These are phyloP conservation scores for Ctenopoma kingsleyae DNA, from an alignment of 2,797 vertebrate genomes.

Conservation along the genomic window DNA sequence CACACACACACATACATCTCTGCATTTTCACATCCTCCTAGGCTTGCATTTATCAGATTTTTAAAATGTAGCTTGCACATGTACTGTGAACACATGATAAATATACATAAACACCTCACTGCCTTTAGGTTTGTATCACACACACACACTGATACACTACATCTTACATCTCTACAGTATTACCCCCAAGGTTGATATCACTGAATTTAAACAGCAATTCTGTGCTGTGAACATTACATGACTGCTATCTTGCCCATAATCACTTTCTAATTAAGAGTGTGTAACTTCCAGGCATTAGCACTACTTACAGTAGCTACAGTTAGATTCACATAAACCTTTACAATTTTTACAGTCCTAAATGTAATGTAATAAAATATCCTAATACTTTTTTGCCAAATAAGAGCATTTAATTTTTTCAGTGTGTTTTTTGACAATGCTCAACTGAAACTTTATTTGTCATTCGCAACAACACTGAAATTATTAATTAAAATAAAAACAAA, in stretches of 20 bases:
- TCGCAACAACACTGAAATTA: background rate
- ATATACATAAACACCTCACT: background rate
- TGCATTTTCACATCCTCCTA: constrained; percentile 3
- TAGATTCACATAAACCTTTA: constrained; percentile 5
- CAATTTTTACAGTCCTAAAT: background rate
- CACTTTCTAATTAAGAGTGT: constrained; percentile 66
- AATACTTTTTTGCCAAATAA: background rate
- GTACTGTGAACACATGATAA: constrained; percentile 1
- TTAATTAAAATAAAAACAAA: too few species aligned
- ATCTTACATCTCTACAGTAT: constrained; percentile 30
- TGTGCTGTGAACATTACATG: constrained; percentile 38
- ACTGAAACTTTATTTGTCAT: background rate
- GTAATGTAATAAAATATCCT: background rate
- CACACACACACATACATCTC: constrained; percentile 8
- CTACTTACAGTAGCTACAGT: constrained; percentile 9
- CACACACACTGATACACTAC: constrained; percentile 16
- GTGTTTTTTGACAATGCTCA: background rate
- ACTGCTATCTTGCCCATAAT: constrained; percentile 53
- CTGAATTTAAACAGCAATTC: constrained; percentile 51
- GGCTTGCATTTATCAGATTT: background rate
- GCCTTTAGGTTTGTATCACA: constrained; percentile 13
- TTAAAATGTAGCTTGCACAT: constrained; percentile 10
- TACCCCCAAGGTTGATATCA: constrained; percentile 58
- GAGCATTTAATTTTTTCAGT: background rate
- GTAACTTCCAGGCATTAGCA: constrained; percentile 45